Base-by-base conservation (phyloP, 2,888 invertebrate species). In the Dilophus febrilis region DNA sequence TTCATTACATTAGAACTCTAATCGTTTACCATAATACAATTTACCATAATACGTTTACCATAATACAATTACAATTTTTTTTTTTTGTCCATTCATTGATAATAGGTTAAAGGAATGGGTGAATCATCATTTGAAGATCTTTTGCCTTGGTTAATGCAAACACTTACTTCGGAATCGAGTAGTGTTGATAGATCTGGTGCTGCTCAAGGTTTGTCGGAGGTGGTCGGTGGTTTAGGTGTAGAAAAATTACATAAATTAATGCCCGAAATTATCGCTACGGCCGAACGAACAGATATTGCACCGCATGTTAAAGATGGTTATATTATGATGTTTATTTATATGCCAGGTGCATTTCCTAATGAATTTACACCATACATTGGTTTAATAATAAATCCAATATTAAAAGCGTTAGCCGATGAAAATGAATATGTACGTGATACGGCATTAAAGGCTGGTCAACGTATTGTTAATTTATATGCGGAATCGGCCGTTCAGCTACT, bases 251-350 rank as follows among this genome's bases (percentile, higher is more conserved):
- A 92, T 55, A 86, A 86, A 62, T 74, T 97, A 40, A 98, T 99
- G 95, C 95, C 94, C 1, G 78, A 94, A 57, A 91, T 95, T 46
- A 92, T 95, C 48, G 74, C 83, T 38, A 94, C 92, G 0, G 90
- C 94, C 0, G 90, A 91, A 58, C 73, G 92, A 44, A 77, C 80
- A 1, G 91, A 92, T 59, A 87, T 91, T 51, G 87, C 91, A 6
- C 87, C 98, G 1, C 91, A 94, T 63, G 95, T 98, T 2, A 88
- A 97, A 55, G 98, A 98, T 65, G 98, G 98, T 33, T 99, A 99
- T 66, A 94, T 99, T 45, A 94, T 98, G 91, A 91, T 98, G 90
- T 99, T 95, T 63, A 97, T 98, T 55, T 99, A 97, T 66, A 86
- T 98, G 80, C 98, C 98, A 3, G 82, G 83, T 44, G 92, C 94